phyloP scores from a whole-genome alignment of 2,888 invertebrate species.

The Galeopsomyia nigrocyanea region DNA sequence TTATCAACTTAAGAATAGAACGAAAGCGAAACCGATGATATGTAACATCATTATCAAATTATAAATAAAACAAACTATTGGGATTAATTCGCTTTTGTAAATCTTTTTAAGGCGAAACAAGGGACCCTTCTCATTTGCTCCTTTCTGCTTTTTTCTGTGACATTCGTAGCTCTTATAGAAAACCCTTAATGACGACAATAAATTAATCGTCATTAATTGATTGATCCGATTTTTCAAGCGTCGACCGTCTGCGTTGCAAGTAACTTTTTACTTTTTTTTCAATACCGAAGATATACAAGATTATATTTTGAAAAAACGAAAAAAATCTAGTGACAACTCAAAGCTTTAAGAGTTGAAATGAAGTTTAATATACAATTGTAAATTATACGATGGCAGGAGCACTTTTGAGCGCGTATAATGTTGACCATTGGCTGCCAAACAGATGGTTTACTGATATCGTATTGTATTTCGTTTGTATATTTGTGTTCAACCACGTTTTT shows the following conservation, averaged over 20 bases:
- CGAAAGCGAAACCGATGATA: conserved; percentile 42
- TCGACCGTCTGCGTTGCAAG: conserved; percentile 33
- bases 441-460: conserved; percentile 56
- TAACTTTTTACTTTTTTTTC: conserved; percentile 49
- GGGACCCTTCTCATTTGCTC: conserved; percentile 46
- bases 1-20: conserved; percentile 43
- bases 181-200: conserved; percentile 16
- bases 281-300: conserved; percentile 51
- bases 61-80: conserved; percentile 43
- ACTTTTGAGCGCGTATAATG: conserved; percentile 29
- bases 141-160: conserved; percentile 54
- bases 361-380: conserved; percentile 57
- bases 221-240: conserved; percentile 30
- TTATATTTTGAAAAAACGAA: conserved; percentile 55
- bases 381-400: conserved; percentile 47
- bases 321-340: conserved; percentile 50
- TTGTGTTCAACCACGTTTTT: conserved; percentile 58
- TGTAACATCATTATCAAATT: conserved; percentile 37
- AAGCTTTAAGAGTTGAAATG: conserved; percentile 53
- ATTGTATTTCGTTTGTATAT: conserved; percentile 66
- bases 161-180: conserved; percentile 50
- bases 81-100: conserved; percentile 37
- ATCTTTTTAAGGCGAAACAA: conserved; percentile 25
- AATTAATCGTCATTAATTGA: conserved; percentile 29
- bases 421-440: conserved; percentile 48